These are phyloP conservation scores for Nyctibius bracteatus DNA, from an alignment of 2,113 vertebrate genomes.

Conservation along the genomic window DNA sequence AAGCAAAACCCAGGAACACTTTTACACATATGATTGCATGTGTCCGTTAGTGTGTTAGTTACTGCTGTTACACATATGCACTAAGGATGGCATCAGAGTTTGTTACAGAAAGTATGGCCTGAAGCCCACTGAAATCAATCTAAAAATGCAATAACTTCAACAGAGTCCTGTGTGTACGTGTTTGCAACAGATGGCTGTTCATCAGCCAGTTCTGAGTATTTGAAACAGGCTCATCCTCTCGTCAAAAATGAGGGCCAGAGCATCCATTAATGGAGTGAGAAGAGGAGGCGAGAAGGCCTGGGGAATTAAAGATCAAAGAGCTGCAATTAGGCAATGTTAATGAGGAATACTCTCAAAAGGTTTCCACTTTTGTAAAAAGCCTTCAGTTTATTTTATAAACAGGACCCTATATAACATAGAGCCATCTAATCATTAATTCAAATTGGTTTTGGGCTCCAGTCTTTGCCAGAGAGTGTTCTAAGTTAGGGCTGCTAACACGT, in stretches of 20 bases:
- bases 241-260: background rate
- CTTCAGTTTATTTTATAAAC: background rate
- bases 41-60: background rate
- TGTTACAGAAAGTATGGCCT: background rate
- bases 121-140: background rate
- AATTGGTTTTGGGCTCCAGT: background rate
- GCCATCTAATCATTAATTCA: background rate
- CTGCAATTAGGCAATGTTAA: slow-evolving; percentile 16
- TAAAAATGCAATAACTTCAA: background rate
- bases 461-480: background rate
- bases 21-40: background rate
- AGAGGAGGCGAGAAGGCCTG: background rate
- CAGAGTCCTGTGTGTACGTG: background rate
- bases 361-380: background rate
- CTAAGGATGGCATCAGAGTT: background rate
- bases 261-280: background rate
- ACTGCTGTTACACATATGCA: background rate
- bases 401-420: background rate
- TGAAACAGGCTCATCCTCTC: background rate
- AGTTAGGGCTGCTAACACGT: background rate
- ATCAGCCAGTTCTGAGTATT: background rate
- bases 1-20: background rate
- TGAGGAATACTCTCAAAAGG: background rate
- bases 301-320: slow-evolving; percentile 33
- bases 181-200: background rate